Evolutionary conservation across 2,888 invertebrate species (phyloP).

Genomic region (Entomobrya proxima): DNA sequence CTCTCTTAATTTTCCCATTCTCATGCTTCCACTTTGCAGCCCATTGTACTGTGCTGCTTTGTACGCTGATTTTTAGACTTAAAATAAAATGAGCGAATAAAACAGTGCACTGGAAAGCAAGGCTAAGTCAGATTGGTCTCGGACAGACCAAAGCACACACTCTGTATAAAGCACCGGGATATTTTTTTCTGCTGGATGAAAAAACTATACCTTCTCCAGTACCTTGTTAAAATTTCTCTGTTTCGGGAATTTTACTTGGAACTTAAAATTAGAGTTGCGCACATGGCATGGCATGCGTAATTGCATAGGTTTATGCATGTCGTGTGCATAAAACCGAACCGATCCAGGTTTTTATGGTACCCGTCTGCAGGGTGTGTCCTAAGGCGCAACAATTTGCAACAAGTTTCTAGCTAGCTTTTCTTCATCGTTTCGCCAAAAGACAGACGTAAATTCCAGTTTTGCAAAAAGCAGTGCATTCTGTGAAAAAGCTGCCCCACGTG

Average conservation of each 20-base stretch:
- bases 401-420: no score
- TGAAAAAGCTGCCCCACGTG: no score
- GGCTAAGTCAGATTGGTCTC: slow-evolving; percentile 53
- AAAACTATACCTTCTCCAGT: not conserved
- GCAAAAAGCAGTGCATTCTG: no score
- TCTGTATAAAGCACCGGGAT: no score
- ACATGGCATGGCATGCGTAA: not conserved
- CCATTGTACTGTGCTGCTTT: not conserved
- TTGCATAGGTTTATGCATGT: no score
- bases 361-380: no score
- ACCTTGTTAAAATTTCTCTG: not conserved
- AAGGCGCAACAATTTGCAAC: no score
- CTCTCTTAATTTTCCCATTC: slow-evolving; percentile 25
- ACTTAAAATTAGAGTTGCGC: not conserved
- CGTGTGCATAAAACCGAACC: no score
- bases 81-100: not conserved
- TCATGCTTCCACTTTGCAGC: not conserved
- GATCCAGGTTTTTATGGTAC: no score
- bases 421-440: no score
- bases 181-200: not conserved
- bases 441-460: no score
- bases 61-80: not conserved
- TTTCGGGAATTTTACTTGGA: not conserved
- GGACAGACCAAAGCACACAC: slow-evolving; percentile 33
- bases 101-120: slow-evolving; percentile 51